phyloP scores from a whole-genome alignment of 2,113 vertebrate genomes.

The Abramis brama region DNA sequence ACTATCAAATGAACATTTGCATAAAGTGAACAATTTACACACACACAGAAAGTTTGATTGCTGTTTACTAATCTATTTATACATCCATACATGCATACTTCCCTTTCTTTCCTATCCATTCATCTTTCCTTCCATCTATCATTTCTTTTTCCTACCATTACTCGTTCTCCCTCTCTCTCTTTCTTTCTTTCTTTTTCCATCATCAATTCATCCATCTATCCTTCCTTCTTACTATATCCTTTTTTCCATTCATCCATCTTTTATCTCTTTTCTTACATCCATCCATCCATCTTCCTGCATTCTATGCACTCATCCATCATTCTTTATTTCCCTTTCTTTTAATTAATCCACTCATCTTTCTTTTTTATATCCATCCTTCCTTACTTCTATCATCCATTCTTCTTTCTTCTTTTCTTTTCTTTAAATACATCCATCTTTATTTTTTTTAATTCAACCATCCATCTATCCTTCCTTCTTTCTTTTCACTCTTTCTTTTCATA shows the following conservation, averaged over 20 bases:
- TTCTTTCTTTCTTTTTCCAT: background rate
- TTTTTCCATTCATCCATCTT: background rate
- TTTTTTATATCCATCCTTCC: too few relatives aligned
- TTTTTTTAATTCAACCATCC: too few relatives aligned
- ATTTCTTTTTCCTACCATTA: background rate
- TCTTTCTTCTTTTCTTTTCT: too few relatives aligned
- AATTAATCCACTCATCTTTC: background rate
- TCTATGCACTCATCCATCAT: background rate
- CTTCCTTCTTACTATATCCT: background rate
- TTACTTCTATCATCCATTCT: background rate
- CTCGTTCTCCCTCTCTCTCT: background rate
- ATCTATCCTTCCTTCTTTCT: too few relatives aligned
- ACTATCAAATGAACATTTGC: conserved; percentile 40
- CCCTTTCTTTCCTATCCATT: background rate
- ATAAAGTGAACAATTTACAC: conserved; percentile 29
- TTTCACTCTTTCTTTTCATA: too few relatives aligned
- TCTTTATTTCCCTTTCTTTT: too few relatives aligned
- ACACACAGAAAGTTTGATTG: background rate
- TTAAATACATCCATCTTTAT: too few relatives aligned
- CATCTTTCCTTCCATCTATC: background rate
- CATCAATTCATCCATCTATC: background rate
- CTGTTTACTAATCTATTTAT: background rate
- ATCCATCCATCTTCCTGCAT: background rate
- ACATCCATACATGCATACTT: background rate
- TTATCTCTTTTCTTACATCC: background rate